Conservation (phyloP, 2,797 vertebrate species). For the Coregonus suidteri region DNA sequence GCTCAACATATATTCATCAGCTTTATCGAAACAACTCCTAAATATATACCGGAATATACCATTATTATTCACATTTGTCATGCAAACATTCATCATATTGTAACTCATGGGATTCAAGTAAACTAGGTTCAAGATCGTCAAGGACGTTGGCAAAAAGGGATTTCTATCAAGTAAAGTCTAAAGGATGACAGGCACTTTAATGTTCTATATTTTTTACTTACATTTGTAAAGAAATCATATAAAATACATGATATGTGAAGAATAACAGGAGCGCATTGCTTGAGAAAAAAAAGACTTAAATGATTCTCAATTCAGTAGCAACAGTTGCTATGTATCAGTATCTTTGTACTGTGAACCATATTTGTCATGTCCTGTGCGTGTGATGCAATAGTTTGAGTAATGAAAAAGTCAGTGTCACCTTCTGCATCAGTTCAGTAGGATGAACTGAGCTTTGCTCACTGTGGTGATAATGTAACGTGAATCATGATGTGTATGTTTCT, state of each 20-base stretch:
- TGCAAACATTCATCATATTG: neutral
- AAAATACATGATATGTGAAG: conserved; percentile 12
- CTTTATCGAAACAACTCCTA: conserved; percentile 13
- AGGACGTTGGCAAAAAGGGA: conserved; percentile 49
- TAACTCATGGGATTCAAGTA: neutral
- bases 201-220: neutral
- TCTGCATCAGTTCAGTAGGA: conserved; percentile 21
- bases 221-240: neutral
- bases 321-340: conserved; percentile 23
- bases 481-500: conserved; percentile 49
- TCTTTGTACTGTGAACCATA: conserved; percentile 36
- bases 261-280: neutral
- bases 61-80: neutral
- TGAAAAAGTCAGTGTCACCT: conserved; percentile 19
- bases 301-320: neutral
- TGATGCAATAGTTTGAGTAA: conserved; percentile 56
- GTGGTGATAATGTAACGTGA: conserved; percentile 48
- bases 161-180: conserved; percentile 34
- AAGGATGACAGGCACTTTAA: conserved; percentile 28
- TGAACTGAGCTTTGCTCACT: neutral
- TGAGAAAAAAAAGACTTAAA: neutral
- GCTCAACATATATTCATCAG: conserved; percentile 19
- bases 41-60: neutral
- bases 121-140: neutral
- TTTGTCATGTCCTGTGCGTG: conserved; percentile 17